Base-by-base conservation (phyloP, 1,140 invertebrate species). In the Aphelinus atriplicis region DNA sequence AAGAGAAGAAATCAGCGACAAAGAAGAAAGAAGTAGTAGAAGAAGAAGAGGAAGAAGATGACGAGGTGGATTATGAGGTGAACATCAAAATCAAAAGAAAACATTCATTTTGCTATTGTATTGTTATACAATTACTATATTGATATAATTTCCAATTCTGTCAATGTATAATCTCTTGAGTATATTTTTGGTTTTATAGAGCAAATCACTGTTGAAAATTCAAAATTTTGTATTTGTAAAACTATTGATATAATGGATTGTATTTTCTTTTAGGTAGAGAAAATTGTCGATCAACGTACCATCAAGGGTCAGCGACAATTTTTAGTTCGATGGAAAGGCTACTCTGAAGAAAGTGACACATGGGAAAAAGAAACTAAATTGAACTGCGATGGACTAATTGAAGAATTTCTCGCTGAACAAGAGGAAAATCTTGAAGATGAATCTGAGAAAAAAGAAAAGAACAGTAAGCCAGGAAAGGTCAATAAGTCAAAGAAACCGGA, bases 281-380 rank as follows among this genome's bases (percentile, higher is more conserved):
- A 90, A 78, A 90, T 94, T n/a, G 80, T 94, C 7, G 90, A 90
- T 71, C 90, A 92, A 9, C 93, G 93, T 79, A 90, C 86, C 7
- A 89, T 92, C 10, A 91, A 91, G 82, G 92, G 93, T 0, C 90
- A 91, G 56, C 86, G 90, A 2, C 90, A 93, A 80, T 96, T 94
- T 82, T 87, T 93, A 42, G 93, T 96, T 1, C 88, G 94, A 76
- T 96, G 95, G 95, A 94, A 94, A 80, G 94, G 94, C 0, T 96
- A 95, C 82, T 89, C 89, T 56, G 88, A 91, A 53, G 90, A 91
- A 68, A 90, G 90, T 72, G 94, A 96, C 81, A 94, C 94, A 0
- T 96, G 95, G 94, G 94, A 95, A 82, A 91, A 93, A 1, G 92
- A 94, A 80, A 90, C 91, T 50, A 93, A 94, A 68, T 82, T 96